Percentiles rank a stretch among this genome's conserved stretches.
Evolutionary conservation across 1,140 invertebrate genomes (phyloP).

Genomic region (Contarinia nasturtii): DNA sequence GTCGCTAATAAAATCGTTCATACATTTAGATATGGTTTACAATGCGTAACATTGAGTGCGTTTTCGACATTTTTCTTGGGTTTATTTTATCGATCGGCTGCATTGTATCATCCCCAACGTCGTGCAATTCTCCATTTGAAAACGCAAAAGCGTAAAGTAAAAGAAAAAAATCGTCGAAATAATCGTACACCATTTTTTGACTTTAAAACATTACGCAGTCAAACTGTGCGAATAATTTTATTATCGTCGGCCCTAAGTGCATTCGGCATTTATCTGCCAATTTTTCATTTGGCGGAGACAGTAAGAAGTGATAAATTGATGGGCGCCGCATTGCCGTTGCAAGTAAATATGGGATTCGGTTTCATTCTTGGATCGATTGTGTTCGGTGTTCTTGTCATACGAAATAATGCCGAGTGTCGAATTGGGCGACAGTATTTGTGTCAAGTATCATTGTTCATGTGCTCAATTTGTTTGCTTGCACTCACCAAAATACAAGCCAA

Average conservation of each 20-base stretch:
- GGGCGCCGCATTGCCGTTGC: constrained; percentile 33
- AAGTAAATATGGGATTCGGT: constrained; percentile 60
- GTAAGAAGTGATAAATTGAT: constrained; percentile 52
- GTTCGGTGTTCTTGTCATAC: constrained; percentile 63
- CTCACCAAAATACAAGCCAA: constrained; percentile 64
- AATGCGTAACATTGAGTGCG: constrained; percentile 65
- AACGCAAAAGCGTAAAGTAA: constrained; percentile 71
- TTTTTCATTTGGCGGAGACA: constrained; percentile 67
- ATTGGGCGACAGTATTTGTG: constrained; percentile 72
- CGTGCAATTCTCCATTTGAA: constrained; percentile 78
- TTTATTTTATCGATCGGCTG: constrained; percentile 74
- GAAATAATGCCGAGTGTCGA: constrained; percentile 63
- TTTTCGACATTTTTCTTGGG: constrained; percentile 73
- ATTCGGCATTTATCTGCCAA: constrained; percentile 71
- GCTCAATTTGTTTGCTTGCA: constrained; percentile 57
- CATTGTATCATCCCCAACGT: constrained; percentile 73
- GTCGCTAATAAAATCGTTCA: constrained; percentile 34
- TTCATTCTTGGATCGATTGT: constrained; percentile 63
- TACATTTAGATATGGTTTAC: constrained; percentile 74
- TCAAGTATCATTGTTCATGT: constrained; percentile 55
- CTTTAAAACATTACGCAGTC: constrained; percentile 62
- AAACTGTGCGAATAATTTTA: constrained; percentile 42
- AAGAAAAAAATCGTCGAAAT: constrained; percentile 51
- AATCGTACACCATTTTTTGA: constrained; percentile 71
- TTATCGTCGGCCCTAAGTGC: constrained; percentile 25